Evolutionary conservation across 2,113 vertebrate genomes (phyloP).

Genomic region (Microtus richardsoni): DNA sequence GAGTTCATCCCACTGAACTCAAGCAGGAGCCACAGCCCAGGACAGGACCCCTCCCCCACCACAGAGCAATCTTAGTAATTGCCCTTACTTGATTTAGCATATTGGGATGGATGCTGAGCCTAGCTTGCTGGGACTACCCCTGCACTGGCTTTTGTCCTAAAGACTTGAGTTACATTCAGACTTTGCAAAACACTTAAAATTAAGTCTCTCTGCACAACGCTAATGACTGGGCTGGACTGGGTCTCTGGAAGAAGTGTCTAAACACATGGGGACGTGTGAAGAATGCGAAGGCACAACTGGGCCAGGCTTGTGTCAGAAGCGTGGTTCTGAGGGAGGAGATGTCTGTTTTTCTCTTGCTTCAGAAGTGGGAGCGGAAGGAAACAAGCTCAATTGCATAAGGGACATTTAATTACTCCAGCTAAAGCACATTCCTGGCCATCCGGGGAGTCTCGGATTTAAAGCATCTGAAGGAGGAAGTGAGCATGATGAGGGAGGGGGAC

Average conservation of each 20-base stretch:
- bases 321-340: neutral
- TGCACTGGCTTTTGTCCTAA: neutral
- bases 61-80: too few relatives aligned
- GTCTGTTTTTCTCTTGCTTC: neutral
- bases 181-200: neutral
- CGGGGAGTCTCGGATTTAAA: conserved; percentile 1
- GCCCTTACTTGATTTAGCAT: neutral
- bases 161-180: neutral
- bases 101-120: neutral
- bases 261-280: neutral
- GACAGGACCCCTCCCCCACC: neutral
- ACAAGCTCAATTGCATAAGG: conserved; percentile 7
- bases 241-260: neutral
- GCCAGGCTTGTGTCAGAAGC: neutral
- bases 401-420: neutral
- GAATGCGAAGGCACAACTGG: neutral
- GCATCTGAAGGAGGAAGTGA: neutral
- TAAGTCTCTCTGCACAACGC: neutral
- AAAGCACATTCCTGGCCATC: neutral
- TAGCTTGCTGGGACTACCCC: neutral
- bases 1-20: neutral
- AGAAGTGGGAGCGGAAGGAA: neutral
- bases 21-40: too few relatives aligned
- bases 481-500: too few relatives aligned
- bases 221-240: neutral